Conservation (phyloP, 2,797 vertebrate genomes). For the Sphenodon punctatus region DNA sequence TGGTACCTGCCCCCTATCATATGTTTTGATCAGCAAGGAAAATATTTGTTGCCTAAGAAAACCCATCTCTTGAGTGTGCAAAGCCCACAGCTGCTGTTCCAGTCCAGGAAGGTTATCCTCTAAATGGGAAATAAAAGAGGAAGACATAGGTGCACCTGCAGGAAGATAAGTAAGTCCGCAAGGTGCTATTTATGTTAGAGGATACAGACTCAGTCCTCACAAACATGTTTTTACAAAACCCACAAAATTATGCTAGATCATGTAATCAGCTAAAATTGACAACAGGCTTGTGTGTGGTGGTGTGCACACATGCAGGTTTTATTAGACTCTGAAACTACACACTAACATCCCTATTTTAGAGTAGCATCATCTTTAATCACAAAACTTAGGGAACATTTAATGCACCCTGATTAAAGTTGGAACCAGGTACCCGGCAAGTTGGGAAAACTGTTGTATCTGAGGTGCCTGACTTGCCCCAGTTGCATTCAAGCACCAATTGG, state of each 20-base stretch:
- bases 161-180: too few relatives aligned
- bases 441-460: too few relatives aligned
- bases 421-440: too few relatives aligned
- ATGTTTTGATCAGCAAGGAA: constrained; percentile 21
- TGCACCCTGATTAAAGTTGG: too few relatives aligned
- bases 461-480: too few relatives aligned
- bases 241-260: neutral
- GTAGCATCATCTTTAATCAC: neutral
- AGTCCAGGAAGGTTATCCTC: neutral
- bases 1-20: constrained; percentile 6
- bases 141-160: too few relatives aligned
- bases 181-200: too few relatives aligned
- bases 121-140: neutral
- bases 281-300: neutral
- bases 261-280: neutral
- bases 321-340: neutral
- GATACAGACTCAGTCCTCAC: too few relatives aligned
- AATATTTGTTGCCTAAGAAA: constrained; percentile 8
- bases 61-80: neutral
- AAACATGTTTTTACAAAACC: neutral
- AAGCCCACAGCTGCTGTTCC: neutral
- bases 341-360: neutral
- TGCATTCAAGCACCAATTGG: too few relatives aligned
- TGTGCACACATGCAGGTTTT: neutral
- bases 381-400: neutral